Conservation (phyloP, 2,113 vertebrate species). For the Brachyistius frenatus region DNA sequence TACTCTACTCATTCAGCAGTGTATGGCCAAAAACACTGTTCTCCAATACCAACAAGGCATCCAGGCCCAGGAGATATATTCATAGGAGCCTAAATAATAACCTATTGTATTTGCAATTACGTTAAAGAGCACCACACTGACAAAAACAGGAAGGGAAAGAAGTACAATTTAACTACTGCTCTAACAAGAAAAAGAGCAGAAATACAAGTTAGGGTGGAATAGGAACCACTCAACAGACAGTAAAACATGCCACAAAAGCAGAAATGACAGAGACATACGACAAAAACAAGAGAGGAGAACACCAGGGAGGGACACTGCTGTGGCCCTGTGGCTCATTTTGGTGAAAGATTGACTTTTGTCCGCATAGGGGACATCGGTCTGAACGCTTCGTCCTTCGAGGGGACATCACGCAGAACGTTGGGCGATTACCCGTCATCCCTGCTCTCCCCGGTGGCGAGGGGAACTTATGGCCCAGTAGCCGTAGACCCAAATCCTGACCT, state of each 20-base stretch:
- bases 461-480: constrained; percentile 38
- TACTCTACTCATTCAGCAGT: constrained; percentile 26
- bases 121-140: no score
- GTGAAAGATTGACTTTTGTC: constrained; percentile 48
- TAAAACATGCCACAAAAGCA: background rate
- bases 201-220: background rate
- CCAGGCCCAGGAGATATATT: constrained; percentile 12
- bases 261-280: constrained; percentile 1
- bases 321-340: constrained; percentile 47
- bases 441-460: constrained; percentile 4
- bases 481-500: constrained; percentile 36
- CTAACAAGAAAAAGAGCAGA: background rate
- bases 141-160: background rate
- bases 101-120: background rate
- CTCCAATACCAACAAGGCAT: constrained; percentile 10
- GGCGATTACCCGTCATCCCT: constrained; percentile 44
- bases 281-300: constrained; percentile 17
- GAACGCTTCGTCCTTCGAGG: constrained; percentile 52
- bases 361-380: constrained; percentile 28
- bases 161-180: background rate
- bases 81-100: constrained; percentile 28
- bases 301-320: constrained; percentile 5
- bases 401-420: constrained; percentile 39
- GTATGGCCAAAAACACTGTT: background rate
- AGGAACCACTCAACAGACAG: background rate